These are phyloP conservation scores for Polydrusus cervinus DNA, from an alignment of 2,888 invertebrate species.

Conservation along the genomic window DNA sequence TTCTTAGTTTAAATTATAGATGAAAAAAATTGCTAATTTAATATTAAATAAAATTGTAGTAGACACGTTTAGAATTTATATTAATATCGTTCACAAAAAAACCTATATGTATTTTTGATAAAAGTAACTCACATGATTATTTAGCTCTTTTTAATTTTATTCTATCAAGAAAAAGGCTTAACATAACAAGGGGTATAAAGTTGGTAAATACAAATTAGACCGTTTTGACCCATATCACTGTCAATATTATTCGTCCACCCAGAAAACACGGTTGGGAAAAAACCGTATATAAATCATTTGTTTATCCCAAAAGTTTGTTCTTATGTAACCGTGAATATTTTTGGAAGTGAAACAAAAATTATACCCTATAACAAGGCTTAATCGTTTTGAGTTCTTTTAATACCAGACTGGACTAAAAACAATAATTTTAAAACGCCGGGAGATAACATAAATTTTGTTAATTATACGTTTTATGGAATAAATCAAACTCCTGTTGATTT, in stretches of 20 bases:
- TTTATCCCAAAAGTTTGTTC: slow-evolving; percentile 13
- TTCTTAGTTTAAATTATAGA: too few species aligned
- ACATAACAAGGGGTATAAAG: slow-evolving; percentile 5
- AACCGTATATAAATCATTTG: slow-evolving; percentile 16
- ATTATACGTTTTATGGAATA: slow-evolving; percentile 12
- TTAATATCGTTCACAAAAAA: too few species aligned
- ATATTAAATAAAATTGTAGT: too few species aligned
- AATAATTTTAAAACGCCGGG: neutral
- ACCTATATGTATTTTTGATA: too few species aligned
- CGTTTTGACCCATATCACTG: slow-evolving; percentile 19
- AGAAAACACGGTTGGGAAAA: slow-evolving; percentile 1
- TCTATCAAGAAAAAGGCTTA: neutral
- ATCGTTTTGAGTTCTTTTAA: slow-evolving; percentile 16
- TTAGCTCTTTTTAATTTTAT: neutral
- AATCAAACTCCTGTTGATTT: slow-evolving; percentile 17
- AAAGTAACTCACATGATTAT: neutral
- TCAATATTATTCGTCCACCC: slow-evolving; percentile 1
- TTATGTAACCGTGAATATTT: slow-evolving; percentile 12
- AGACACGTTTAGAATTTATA: too few species aligned
- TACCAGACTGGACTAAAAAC: neutral
- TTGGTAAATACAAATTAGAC: slow-evolving; percentile 10
- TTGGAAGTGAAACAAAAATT: slow-evolving; percentile 7
- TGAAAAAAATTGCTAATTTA: too few species aligned
- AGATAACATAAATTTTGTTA: slow-evolving; percentile 4
- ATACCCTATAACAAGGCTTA: slow-evolving; percentile 12